These are phyloP conservation scores for Microcebus griseorufus DNA, from an alignment of 2,113 vertebrate genomes.

Conservation along the genomic window DNA sequence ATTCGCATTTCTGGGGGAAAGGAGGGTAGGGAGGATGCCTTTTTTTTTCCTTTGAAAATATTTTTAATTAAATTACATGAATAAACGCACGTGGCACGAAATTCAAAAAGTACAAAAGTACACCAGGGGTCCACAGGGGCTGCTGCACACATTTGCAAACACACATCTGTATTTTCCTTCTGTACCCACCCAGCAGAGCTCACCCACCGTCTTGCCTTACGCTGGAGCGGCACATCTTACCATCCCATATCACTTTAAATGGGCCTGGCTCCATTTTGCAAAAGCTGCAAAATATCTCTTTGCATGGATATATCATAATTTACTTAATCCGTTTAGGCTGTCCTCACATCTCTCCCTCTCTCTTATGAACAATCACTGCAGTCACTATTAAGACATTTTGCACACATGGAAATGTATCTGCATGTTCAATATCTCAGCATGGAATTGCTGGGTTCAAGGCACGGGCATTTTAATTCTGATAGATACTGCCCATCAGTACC, in stretches of 20 bases:
- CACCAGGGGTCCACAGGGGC: fast-evolving
- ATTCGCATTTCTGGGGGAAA: neutral
- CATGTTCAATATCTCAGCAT: neutral
- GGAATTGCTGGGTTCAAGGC: neutral
- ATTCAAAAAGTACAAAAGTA: neutral
- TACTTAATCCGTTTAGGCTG: neutral
- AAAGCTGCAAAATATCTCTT: neutral
- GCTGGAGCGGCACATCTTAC: neutral
- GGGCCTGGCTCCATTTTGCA: neutral
- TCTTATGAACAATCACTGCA: neutral
- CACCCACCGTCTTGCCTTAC: neutral
- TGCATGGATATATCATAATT: neutral
- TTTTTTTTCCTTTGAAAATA: neutral
- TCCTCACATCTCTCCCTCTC: neutral
- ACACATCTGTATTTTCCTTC: fast-evolving
- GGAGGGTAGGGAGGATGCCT: neutral
- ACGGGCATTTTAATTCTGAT: fast-evolving
- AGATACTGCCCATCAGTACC: fast-evolving
- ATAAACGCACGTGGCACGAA: neutral
- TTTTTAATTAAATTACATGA: conserved; percentile 4
- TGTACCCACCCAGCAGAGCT: neutral
- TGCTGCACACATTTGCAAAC: neutral
- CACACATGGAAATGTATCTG: too few relatives aligned
- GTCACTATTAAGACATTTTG: neutral
- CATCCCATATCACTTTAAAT: fast-evolving